These are phyloP conservation scores for Okapia johnstoni DNA, from an alignment of 2,113 vertebrate genomes.

Conservation along the genomic window DNA sequence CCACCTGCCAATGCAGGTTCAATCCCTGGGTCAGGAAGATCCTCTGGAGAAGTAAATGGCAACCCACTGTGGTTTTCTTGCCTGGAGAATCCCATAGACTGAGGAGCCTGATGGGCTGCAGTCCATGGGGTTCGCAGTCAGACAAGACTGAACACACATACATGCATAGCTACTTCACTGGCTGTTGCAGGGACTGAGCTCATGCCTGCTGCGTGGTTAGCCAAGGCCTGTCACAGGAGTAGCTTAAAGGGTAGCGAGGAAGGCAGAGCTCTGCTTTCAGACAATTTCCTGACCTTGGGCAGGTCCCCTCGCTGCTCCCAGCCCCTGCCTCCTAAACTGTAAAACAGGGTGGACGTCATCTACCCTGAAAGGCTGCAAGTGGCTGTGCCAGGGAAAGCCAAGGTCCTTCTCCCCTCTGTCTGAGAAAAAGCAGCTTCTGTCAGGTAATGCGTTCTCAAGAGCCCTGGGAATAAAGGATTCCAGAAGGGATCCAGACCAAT, in stretches of 20 bases:
- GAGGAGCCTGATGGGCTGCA: not conserved
- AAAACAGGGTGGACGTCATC: not conserved
- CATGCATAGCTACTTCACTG: not conserved
- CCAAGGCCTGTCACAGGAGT: not conserved
- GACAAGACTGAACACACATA: not conserved
- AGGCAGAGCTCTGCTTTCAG: not conserved
- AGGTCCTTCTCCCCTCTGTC: not conserved
- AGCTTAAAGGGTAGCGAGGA: not conserved
- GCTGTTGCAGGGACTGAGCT: not conserved
- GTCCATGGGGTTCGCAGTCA: not conserved
- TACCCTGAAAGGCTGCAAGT: not conserved
- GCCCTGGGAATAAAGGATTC: not conserved
- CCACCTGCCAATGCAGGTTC: rapidly evolving
- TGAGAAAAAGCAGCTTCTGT: not conserved
- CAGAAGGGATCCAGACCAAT: not conserved
- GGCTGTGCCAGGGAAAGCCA: not conserved
- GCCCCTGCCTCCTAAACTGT: not conserved
- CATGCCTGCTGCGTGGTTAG: no score
- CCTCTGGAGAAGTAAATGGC: not conserved
- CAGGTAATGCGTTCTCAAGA: not conserved
- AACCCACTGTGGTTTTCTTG: not conserved
- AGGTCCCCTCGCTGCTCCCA: not conserved
- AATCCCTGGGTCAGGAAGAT: not conserved
- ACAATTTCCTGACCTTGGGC: not conserved
- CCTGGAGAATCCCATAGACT: not conserved